Conservation (phyloP, 2,797 vertebrate species). For the Denticeps clupeoides region DNA sequence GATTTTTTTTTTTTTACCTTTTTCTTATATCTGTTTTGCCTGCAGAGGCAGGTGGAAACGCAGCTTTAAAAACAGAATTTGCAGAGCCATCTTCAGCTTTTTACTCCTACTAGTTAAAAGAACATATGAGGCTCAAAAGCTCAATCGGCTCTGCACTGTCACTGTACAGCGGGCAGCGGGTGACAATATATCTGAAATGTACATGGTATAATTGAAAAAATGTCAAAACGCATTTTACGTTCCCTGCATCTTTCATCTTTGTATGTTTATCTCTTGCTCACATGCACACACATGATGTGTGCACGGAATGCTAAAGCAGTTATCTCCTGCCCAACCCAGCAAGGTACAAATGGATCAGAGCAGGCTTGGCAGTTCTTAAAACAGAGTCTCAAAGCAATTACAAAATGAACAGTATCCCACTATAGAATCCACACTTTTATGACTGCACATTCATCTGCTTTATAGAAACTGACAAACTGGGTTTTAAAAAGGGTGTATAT, state of each 20-base stretch:
- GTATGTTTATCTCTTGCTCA: background rate
- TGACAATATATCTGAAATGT: background rate
- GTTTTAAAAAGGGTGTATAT: no score
- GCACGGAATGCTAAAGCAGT: slow-evolving; percentile 21
- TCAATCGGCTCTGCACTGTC: no score
- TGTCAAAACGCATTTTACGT: background rate
- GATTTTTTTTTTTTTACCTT: no score
- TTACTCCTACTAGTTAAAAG: no score
- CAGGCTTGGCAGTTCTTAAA: slow-evolving; percentile 28
- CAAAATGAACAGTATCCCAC: slow-evolving; percentile 30
- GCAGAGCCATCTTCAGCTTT: no score
- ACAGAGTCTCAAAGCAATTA: slow-evolving; percentile 39
- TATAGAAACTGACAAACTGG: slow-evolving; percentile 29
- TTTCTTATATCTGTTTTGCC: no score
- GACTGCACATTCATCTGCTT: slow-evolving; percentile 32
- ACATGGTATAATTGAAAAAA: background rate
- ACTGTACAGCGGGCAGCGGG: no score
- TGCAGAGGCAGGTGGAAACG: no score
- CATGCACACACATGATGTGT: background rate
- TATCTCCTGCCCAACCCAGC: slow-evolving; percentile 16
- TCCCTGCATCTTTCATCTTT: background rate
- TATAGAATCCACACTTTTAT: slow-evolving; percentile 31
- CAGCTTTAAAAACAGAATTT: no score
- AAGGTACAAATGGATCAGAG: slow-evolving; percentile 13
- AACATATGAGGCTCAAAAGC: no score